Evolutionary conservation across 2,888 invertebrate species (phyloP), one percentile per base, ranked within the genome.

Genomic region (Tanypteryx hageni): DNA sequence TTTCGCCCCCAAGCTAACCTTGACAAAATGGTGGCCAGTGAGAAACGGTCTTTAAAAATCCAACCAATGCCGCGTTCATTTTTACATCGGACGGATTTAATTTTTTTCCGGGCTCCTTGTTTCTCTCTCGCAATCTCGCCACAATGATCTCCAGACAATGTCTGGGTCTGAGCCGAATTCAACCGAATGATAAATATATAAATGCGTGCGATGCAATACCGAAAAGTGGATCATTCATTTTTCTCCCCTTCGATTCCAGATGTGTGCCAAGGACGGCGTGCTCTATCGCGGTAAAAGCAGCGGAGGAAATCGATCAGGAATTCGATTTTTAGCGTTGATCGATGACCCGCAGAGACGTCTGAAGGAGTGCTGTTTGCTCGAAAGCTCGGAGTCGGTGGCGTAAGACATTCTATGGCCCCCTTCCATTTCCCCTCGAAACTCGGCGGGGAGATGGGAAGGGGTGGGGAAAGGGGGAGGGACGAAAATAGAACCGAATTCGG

Each of bases 311-410:
- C 86, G 59, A 86, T 61, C 31, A 16, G 9, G 61, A 86, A 27
- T 61, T 31, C 86, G 31, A 86, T 86, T 85, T 58, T 22, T 57
- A 57, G 57, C 56, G n/a, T 18, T 85, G 85, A 85, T 85, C 85
- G 57, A 85, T 57, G 84, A 56, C 56, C 84, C 4, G 85, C n/a
- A 58, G 14, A 18, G 85, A 58, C 85, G 57, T 85, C 16, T 57
- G 57, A 85, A 85, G 58, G 58, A 57, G n/a, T 57, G 57, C 13
- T 57, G 85, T 85, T 85, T 58, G 57, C 85, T 18, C 14, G 58
- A 58, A 85, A 58, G 85, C 44, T 7, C 18, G 68, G 11, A 85
- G 85, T 85, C 85, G 18, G n/a, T 85, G 58, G 85, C 58, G 85
- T n/a, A 56, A 16, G 84, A 56, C 85, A 85, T 16, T 16, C 84